Base-by-base conservation (phyloP, 2,113 vertebrate genomes). In the Sciurus niger region DNA sequence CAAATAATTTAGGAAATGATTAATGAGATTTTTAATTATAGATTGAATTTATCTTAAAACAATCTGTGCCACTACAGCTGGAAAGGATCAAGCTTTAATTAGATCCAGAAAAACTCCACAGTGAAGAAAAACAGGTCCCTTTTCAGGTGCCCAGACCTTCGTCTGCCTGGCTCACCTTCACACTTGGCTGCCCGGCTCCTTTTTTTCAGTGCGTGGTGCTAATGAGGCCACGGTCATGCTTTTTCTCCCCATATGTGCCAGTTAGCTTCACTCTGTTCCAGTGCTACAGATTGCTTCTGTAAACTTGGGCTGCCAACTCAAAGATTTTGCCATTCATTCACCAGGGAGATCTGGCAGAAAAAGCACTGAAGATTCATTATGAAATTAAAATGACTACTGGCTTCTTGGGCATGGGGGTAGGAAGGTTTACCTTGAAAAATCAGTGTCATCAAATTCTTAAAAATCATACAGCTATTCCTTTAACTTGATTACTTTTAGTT, bases 1-100 rank as follows among this genome's bases (percentile, higher is more conserved):
- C 73, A 94, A 97, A 98, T 97, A 96, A 94, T 96, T 94, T 95
- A n/a, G 77, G 73, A 95, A 93, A 84, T 96, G 94, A 98, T 97
- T 98, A 98, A 96, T 96, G 96, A 95, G 96, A 78, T 88, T 95
- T 96, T 96, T 90, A 98, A 97, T 97, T 97, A 92, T 88, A 92
- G 84, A 92, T 65, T 93, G 95, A 97, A 84, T 95, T 97, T 96
- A 72, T 94, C 48, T 90, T 96, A 93, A 97, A 96, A 84, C 94
- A 96, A 67, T 95, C 89, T 97, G 95, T 90, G 87, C 53, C 95
- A 95, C 55, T 83, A 79, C 80, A 97, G 92, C 93, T 96, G 96
- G 84, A 94, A 93, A 93, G 78, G 40, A 96, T 93, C 80, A 89
- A 65, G 13, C n/a, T 91, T 95, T 98, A 98, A 96, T 97, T 96